These are phyloP conservation scores for Phalloptychus januarius DNA, from an alignment of 2,797 vertebrate species.

Conservation along the genomic window DNA sequence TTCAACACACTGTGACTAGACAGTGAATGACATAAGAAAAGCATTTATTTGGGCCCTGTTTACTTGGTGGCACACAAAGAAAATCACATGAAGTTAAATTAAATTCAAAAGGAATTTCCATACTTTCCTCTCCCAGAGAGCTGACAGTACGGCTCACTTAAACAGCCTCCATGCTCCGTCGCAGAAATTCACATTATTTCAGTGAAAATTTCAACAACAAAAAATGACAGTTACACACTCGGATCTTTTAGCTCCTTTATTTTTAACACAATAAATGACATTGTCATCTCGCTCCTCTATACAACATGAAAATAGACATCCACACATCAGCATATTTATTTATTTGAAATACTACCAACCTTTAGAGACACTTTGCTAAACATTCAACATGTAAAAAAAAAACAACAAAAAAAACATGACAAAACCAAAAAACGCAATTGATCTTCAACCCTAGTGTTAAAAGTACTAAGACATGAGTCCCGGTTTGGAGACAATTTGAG, in stretches of 20 bases:
- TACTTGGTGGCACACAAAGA: neutral
- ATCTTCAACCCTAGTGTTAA: constrained; percentile 48
- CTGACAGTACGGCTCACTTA: constrained; percentile 33
- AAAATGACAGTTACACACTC: neutral
- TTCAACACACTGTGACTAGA: too few species aligned
- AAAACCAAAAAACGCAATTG: neutral
- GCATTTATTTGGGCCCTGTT: neutral
- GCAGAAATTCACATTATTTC: neutral
- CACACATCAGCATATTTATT: constrained; percentile 13
- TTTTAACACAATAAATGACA: constrained; percentile 59
- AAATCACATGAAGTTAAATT: neutral
- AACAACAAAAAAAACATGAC: neutral
- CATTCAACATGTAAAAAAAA: constrained; percentile 38
- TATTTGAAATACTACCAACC: constrained; percentile 6
- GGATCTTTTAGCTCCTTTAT: constrained; percentile 55
- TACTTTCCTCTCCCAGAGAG: constrained; percentile 43
- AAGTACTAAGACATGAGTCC: constrained; percentile 32
- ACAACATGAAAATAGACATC: constrained; percentile 32
- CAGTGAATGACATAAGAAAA: neutral
- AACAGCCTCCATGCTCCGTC: constrained; percentile 44
- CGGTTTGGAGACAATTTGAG: constrained; percentile 13
- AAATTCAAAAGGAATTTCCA: neutral
- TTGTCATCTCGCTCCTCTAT: constrained; percentile 31
- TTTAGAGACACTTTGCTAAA: constrained; percentile 12
- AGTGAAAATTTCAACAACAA: neutral